phyloP scores from a whole-genome alignment of 2,888 invertebrate genomes.

The Cancer borealis region DNA sequence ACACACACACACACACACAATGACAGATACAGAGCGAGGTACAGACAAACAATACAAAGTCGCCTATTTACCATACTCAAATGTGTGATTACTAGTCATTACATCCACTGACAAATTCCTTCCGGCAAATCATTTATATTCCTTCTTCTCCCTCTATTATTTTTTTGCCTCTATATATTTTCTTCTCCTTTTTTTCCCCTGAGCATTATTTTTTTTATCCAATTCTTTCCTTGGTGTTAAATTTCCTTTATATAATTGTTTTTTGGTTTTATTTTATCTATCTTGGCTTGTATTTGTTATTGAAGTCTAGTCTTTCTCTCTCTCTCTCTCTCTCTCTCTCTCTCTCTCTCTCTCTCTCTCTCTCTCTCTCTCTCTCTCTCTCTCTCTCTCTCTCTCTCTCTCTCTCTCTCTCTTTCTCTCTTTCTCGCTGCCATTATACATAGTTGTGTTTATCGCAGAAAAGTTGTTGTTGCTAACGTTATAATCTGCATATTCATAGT shows the following conservation, averaged over 20 bases:
- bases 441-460: conserved; percentile 43
- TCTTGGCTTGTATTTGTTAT: no score
- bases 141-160: not conserved
- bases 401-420: conserved; percentile 47
- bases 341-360: no score
- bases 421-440: conserved; percentile 15
- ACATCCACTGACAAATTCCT: not conserved
- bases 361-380: no score
- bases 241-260: no score
- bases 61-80: not conserved
- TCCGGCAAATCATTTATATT: not conserved
- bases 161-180: no score
- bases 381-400: not conserved
- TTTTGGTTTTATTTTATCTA: no score
- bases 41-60: not conserved
- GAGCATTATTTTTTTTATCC: no score
- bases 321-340: no score
- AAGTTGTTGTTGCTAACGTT: conserved; percentile 48
- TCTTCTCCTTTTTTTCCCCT: no score
- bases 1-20: conserved; percentile 15
- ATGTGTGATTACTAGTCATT: not conserved
- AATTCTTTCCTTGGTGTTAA: no score
- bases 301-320: no score
- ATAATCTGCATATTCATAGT: conserved; percentile 67
- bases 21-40: not conserved